Evolutionary conservation across 2,797 vertebrate genomes (phyloP), one percentile per base, ranked within the genome.

Genomic region (Tenualosa thibaudeaui): DNA sequence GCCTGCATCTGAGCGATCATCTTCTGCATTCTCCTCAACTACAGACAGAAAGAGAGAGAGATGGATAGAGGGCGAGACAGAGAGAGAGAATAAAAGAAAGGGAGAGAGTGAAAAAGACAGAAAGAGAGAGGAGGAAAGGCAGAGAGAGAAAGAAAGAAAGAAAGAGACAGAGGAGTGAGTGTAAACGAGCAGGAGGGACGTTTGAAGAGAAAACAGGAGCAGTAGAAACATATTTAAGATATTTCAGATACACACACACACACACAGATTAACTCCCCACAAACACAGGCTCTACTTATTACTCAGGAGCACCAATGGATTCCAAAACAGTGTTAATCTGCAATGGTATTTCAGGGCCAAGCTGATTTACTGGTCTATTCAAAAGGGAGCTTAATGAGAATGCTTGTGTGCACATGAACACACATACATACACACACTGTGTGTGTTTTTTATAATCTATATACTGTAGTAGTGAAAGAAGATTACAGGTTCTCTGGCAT

Each of bases 1-100:
- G 96, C 97, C 91, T 97, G 96, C 96, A 97, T 98, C 86, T 96
- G 96, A 81, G 95, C 94, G 50, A 97, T 97, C 97, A 98, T 97
- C 93, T 97, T 94, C 90, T 97, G 97, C 96, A 97, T 97, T 89
- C 96, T 95, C 85, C 96, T 96, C 93, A 97, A 91, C 96, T 97
- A 89, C 5, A 22, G 3, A 8, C 3, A 53, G 24, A 71, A 15
- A 68, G n/a, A 22, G 26, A 54, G n/a, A 81, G 40, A 86, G 56
- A 10, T 6, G 7, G 60, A 10, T 12, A 56, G 31, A 78, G 26
- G 56, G 12, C 43, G 26, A 31, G 7, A 31, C 2, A 12, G 10
- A 31, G 62, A 31, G 10, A 12, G 24, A 26, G 22, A 10, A 8
- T 26, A 2, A 65, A 24, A 83, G 15, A 49, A 9, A 49, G 58